A percentile compares a stretch with the other conserved stretches of the same genome.
These are phyloP conservation scores for Drosophila lutescens DNA, from an alignment of 2,888 invertebrate species.

Conservation along the genomic window DNA sequence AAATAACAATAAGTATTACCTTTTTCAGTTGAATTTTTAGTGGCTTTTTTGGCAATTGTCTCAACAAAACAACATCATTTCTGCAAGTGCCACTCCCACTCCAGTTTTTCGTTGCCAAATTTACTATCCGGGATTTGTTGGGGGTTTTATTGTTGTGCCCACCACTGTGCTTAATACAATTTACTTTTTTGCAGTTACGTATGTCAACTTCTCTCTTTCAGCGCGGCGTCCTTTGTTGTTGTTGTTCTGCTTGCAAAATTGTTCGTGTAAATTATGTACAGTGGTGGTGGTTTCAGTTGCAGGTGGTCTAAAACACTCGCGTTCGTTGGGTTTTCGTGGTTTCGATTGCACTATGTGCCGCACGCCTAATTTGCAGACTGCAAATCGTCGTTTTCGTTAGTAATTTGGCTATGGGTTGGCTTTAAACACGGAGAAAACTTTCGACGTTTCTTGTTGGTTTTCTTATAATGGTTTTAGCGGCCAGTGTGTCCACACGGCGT, in stretches of 20 bases:
- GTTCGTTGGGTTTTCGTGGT: conserved; percentile 58
- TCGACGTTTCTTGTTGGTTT: conserved; percentile 70
- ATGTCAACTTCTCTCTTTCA: conserved; percentile 57
- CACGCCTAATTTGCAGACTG: conserved; percentile 57
- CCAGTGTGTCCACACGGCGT: conserved; percentile 54
- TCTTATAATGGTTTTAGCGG: conserved; percentile 50
- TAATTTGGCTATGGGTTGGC: conserved; percentile 58
- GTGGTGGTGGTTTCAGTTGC: conserved; percentile 52
- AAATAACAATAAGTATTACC: conserved; percentile 54
- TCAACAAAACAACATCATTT: conserved; percentile 57
- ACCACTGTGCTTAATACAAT: conserved; percentile 66
- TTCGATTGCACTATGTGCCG: conserved; percentile 62
- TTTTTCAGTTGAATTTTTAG: conserved; percentile 59
- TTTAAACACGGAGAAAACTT: conserved; percentile 67
- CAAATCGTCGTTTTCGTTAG: conserved; percentile 53
- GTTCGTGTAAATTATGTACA: conserved; percentile 71
- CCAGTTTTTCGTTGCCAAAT: conserved; percentile 45
- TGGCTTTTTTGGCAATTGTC: conserved; percentile 56
- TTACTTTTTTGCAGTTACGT: conserved; percentile 72
- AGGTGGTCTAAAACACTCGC: conserved; percentile 58
- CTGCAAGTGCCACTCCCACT: conserved; percentile 57
- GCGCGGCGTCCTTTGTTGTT: conserved; percentile 56
- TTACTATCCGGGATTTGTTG: conserved; percentile 36
- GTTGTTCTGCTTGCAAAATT: conserved; percentile 60
- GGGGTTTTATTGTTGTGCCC: conserved; percentile 4